A percentile compares a stretch with the other conserved stretches of the same genome.
Conservation (phyloP, 2,888 invertebrate genomes). For the Portevinia maculata region DNA sequence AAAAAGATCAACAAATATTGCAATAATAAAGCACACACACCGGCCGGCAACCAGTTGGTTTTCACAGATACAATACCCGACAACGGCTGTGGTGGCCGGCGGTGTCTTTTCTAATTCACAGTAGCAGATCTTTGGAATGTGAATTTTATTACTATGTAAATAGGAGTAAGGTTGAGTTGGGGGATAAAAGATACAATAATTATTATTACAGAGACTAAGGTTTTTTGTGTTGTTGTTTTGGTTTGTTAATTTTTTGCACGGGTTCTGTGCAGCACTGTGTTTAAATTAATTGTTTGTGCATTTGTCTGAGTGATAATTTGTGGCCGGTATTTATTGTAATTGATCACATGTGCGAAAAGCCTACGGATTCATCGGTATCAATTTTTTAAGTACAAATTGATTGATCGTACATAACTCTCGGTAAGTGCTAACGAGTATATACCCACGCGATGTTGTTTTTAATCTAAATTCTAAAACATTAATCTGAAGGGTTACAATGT, state of each 20-base stretch:
- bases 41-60: constrained; percentile 54
- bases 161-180: constrained; percentile 40
- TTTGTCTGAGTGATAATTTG: constrained; percentile 50
- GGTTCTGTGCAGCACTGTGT: constrained; percentile 10
- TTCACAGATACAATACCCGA: constrained; percentile 5
- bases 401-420: too few relatives aligned
- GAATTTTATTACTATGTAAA: constrained; percentile 61
- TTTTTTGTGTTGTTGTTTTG: neutral
- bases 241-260: neutral
- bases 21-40: constrained; percentile 53
- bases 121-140: constrained; percentile 50
- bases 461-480: too few relatives aligned
- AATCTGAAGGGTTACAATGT: too few relatives aligned
- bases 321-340: constrained; percentile 47
- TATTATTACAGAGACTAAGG: constrained; percentile 12
- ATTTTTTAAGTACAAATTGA: neutral
- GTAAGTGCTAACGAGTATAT: too few relatives aligned
- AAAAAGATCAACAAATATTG: constrained; percentile 55
- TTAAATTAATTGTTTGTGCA: constrained; percentile 54
- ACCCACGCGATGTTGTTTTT: too few relatives aligned
- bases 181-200: constrained; percentile 47
- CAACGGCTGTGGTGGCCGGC: constrained; percentile 3
- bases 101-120: constrained; percentile 57
- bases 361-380: neutral
- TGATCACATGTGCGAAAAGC: constrained; percentile 27